Evolutionary conservation across 2,888 invertebrate genomes (phyloP), one percentile per base, ranked within the genome.

Genomic region (Bellardia bayeri): DNA sequence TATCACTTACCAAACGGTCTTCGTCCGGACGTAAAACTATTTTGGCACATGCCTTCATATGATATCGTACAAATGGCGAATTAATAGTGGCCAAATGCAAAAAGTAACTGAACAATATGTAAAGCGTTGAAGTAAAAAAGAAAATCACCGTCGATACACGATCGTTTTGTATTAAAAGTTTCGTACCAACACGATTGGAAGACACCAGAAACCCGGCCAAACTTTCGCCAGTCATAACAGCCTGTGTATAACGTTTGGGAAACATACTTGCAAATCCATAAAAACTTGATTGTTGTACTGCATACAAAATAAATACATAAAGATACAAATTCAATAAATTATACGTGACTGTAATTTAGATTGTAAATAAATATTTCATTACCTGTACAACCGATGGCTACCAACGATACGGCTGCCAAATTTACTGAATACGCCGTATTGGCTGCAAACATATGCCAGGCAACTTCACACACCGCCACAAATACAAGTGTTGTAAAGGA

Each of bases 151-250:
- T 98, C 91, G 97, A 98, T 54, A 96, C 95, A 56, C 96, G 95
- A 78, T 97, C 96, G 91, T 97, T 96, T 81, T 96, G 94, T 84
- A 98, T 95, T 63, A 97, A 93, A 86, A 96, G 95, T 92, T 98
- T 98, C 0, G 98, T 98, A 71, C 97, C 92, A 85, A 98, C 97
- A 37, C 98, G 95, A 92, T 97, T 97, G 63, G 96, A 94, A 33
- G 98, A 98, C 30, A 98, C 97, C 94, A 97, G 95, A 89, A 98
- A 96, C 2, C 98, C 98, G 30, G 98, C 94, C 86, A 94, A 91
- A 97, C 98, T 98, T 95, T 98, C 98, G 85, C 98, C 98, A 6
- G 97, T 97, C 98, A 98, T 98, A 2, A 98, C 98, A 49, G 98
- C 98, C 93, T 98, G 98, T 0, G 98, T 98, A 91, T 98, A 98